phyloP scores from a whole-genome alignment of 2,888 invertebrate species.

The Chloroclysta siterata region DNA sequence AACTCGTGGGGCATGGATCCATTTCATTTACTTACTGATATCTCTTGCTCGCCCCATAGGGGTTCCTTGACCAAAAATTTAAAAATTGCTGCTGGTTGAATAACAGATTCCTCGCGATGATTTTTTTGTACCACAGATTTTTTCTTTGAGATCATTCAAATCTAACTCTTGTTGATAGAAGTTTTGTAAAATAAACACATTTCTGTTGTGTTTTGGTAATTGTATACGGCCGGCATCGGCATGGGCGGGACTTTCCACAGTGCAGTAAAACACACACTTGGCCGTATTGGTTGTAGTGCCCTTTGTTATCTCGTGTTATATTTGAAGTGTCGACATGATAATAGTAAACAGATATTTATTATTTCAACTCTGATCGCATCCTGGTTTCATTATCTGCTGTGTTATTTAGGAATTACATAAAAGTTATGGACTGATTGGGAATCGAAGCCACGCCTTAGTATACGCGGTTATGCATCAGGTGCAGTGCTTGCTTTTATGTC shows the following conservation, averaged over 20 bases:
- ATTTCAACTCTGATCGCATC: conserved; percentile 37
- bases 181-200: too few species aligned
- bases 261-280: conserved; percentile 22
- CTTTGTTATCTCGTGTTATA: conserved; percentile 70
- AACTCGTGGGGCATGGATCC: conserved; percentile 11
- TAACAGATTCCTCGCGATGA: too few species aligned
- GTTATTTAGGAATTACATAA: conserved; percentile 4
- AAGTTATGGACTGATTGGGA: too few species aligned
- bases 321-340: conserved; percentile 52
- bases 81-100: too few species aligned
- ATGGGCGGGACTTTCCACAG: conserved; percentile 1
- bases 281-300: conserved; percentile 49
- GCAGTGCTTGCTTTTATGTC: too few species aligned
- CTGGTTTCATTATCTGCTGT: conserved; percentile 32
- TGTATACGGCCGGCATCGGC: not conserved
- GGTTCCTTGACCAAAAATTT: not conserved
- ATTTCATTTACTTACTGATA: conserved; percentile 10
- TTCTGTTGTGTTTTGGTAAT: not conserved
- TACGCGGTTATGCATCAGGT: too few species aligned
- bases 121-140: too few species aligned
- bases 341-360: conserved; percentile 38
- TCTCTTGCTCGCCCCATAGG: not conserved
- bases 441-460: too few species aligned
- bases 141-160: too few species aligned
- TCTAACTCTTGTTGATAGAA: too few species aligned